Evolutionary conservation across 2,888 invertebrate species (phyloP).

Genomic region (Orthosia incerta): DNA sequence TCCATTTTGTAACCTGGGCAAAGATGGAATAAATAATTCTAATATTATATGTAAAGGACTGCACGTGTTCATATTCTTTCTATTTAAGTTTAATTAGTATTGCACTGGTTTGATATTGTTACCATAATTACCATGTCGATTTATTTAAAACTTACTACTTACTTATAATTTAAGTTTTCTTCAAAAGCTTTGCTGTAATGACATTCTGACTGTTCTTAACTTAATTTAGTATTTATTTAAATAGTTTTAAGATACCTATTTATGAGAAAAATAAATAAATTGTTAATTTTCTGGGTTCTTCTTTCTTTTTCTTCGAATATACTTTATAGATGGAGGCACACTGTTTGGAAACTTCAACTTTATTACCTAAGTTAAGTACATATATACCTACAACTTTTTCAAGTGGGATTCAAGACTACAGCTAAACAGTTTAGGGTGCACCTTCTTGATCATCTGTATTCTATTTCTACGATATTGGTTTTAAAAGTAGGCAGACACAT

Average conservation of each 20-base stretch:
- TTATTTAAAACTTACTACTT: background rate
- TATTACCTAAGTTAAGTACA: too few species aligned
- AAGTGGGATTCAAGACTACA: too few species aligned
- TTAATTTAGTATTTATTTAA: conserved; percentile 46
- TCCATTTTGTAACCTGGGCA: background rate
- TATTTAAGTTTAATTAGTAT: background rate
- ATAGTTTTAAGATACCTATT: conserved; percentile 58
- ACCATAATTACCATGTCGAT: conserved; percentile 17
- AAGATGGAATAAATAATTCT: background rate
- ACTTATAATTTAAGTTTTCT: background rate
- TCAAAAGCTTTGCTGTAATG: background rate
- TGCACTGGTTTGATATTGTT: conserved; percentile 27
- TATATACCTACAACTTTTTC: too few species aligned
- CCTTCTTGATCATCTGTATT: too few species aligned
- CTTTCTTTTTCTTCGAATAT: conserved; percentile 6
- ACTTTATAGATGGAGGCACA: background rate
- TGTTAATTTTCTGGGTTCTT: conserved; percentile 44
- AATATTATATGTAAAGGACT: background rate
- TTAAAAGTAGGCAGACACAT: too few species aligned
- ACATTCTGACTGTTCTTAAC: conserved; percentile 36
- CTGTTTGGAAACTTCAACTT: background rate
- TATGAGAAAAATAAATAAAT: conserved; percentile 53
- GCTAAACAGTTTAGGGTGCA: too few species aligned
- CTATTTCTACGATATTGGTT: too few species aligned
- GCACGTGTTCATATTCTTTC: conserved; percentile 17